A percentile compares a stretch with the other conserved stretches of the same genome.
These are phyloP conservation scores for Camponotus floridanus DNA, from an alignment of 1,140 invertebrate species.

Conservation along the genomic window DNA sequence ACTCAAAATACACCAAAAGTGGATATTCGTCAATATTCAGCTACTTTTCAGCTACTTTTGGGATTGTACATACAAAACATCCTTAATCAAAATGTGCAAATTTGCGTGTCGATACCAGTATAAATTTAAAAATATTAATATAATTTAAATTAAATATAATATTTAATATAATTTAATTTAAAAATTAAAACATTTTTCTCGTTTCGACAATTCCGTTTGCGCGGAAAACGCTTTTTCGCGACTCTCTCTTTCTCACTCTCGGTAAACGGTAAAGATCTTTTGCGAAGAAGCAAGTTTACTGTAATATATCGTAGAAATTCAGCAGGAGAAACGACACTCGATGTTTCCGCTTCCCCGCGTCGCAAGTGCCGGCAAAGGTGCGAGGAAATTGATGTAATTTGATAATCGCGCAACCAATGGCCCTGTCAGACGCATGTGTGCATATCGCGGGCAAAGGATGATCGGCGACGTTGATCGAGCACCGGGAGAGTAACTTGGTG, in stretches of 20 bases:
- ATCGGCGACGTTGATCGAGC: constrained; percentile 44
- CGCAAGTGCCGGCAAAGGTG: background rate
- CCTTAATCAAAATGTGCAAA: background rate
- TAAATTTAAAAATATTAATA: too few relatives aligned
- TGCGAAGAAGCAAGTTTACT: constrained; percentile 13
- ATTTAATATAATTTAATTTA: too few relatives aligned
- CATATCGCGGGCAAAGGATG: constrained; percentile 10
- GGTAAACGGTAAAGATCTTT: background rate
- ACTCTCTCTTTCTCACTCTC: background rate
- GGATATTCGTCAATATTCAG: too few relatives aligned
- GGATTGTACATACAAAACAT: too few relatives aligned
- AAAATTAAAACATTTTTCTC: constrained; percentile 13
- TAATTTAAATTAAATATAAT: too few relatives aligned
- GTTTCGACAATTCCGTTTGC: background rate
- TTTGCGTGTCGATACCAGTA: background rate
- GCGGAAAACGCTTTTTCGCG: background rate
- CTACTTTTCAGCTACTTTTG: too few relatives aligned
- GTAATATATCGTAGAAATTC: constrained; percentile 38
- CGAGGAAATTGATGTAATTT: constrained; percentile 46
- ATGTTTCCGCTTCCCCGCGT: constrained; percentile 3
- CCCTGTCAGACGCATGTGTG: background rate
- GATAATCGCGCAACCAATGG: constrained; percentile 32
- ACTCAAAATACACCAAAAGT: too few relatives aligned
- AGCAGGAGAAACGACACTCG: background rate
- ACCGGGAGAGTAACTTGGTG: constrained; percentile 53